phyloP scores from a whole-genome alignment of 1,140 invertebrate species.

The Pseudomyrmex cubaensis region DNA sequence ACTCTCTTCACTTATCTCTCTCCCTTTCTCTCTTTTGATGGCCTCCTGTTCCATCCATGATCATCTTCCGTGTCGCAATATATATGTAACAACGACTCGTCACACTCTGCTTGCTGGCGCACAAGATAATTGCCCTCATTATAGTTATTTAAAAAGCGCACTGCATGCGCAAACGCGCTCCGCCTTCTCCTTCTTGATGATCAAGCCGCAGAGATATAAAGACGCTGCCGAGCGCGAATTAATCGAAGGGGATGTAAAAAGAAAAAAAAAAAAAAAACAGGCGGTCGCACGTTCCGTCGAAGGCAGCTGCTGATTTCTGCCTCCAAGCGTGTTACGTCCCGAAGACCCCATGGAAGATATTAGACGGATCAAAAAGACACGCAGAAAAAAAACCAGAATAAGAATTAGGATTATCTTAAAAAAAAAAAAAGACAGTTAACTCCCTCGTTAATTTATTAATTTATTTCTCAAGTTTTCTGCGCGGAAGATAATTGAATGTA shows the following conservation, averaged over 20 bases:
- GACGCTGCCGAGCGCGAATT: slow-evolving; percentile 68
- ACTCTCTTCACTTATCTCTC: background rate
- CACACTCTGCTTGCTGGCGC: slow-evolving; percentile 84
- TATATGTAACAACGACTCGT: slow-evolving; percentile 82
- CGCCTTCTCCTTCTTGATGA: slow-evolving; percentile 61
- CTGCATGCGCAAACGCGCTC: slow-evolving; percentile 56
- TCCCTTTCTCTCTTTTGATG: background rate
- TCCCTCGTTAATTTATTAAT: background rate
- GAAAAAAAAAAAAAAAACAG: slow-evolving; percentile 16
- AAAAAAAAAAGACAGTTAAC: too few species aligned
- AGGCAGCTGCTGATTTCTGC: slow-evolving; percentile 56
- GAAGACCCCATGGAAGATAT: background rate
- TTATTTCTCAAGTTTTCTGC: background rate
- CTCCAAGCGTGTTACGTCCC: slow-evolving; percentile 12
- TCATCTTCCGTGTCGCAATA: slow-evolving; percentile 77
- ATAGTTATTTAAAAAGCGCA: slow-evolving; percentile 83
- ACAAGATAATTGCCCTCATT: slow-evolving; percentile 85
- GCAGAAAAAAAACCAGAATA: slow-evolving; percentile 23
- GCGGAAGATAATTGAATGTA: background rate
- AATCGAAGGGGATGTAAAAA: slow-evolving; percentile 46
- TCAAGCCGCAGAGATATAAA: slow-evolving; percentile 65
- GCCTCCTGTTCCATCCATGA: slow-evolving; percentile 57
- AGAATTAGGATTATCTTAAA: too few species aligned
- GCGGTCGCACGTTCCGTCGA: slow-evolving; percentile 45
- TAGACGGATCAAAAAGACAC: slow-evolving; percentile 6